Evolutionary conservation across 2,113 vertebrate species (phyloP).

Genomic region (Rattus rattus): DNA sequence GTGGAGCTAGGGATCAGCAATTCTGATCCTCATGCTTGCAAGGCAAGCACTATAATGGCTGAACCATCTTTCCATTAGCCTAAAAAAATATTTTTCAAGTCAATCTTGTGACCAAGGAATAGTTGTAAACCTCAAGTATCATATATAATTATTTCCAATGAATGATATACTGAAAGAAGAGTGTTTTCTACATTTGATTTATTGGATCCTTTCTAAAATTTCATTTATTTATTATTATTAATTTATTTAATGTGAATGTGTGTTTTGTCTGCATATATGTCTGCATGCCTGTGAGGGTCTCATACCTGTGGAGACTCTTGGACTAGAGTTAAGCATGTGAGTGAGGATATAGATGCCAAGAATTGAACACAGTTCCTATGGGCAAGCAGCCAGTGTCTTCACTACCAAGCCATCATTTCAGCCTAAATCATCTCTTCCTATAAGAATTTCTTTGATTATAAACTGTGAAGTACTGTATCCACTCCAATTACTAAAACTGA

Average conservation of each 20-base stretch:
- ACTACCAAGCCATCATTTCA: background rate
- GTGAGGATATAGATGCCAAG: background rate
- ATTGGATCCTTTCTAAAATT: background rate
- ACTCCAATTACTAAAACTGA: background rate
- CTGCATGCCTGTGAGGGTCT: background rate
- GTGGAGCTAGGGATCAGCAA: background rate
- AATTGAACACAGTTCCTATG: background rate
- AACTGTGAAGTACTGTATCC: background rate
- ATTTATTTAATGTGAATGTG: background rate
- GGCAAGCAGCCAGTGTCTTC: background rate
- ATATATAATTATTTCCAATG: background rate
- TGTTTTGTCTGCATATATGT: background rate
- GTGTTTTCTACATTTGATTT: background rate
- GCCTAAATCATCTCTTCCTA: background rate
- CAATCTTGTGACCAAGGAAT: background rate
- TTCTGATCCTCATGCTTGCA: background rate
- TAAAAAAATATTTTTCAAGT: background rate
- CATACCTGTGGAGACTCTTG: background rate
- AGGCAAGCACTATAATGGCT: background rate
- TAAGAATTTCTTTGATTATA: background rate
- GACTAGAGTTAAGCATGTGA: background rate
- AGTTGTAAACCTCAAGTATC: background rate
- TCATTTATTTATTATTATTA: background rate
- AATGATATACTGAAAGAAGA: background rate
- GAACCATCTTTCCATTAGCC: background rate